A percentile compares a stretch with the other conserved stretches of the same genome.
These are phyloP conservation scores for Clepsis dumicolana DNA, from an alignment of 2,888 invertebrate genomes.

Conservation along the genomic window DNA sequence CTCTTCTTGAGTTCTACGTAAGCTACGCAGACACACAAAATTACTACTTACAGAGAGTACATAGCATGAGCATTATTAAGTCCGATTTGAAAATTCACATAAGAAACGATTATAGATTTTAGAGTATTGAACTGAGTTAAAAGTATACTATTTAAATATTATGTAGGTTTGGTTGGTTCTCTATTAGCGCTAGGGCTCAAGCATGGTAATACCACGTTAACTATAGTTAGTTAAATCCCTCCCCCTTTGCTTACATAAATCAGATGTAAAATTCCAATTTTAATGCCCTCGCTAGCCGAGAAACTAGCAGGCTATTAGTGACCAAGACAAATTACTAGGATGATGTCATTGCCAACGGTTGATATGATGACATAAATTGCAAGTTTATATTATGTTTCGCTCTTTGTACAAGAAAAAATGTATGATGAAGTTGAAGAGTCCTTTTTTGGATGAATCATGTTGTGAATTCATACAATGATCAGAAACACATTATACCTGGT, in stretches of 20 bases:
- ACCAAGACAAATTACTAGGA: constrained; percentile 18
- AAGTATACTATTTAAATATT: too few relatives aligned
- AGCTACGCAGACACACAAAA: neutral
- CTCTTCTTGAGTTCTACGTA: neutral
- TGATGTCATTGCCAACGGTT: constrained; percentile 33
- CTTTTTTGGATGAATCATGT: neutral
- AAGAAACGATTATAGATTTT: too few relatives aligned
- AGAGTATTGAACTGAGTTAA: too few relatives aligned
- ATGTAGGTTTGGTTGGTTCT: too few relatives aligned
- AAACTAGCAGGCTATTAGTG: neutral
- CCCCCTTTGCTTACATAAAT: neutral
- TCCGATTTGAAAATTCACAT: too few relatives aligned
- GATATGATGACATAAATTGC: constrained; percentile 29
- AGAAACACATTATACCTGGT: neutral
- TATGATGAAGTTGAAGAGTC: neutral
- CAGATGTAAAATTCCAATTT: neutral
- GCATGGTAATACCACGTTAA: too few relatives aligned
- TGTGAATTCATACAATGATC: neutral
- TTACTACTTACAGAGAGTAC: too few relatives aligned
- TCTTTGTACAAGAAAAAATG: neutral
- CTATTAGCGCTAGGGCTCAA: too few relatives aligned
- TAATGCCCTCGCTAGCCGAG: neutral
- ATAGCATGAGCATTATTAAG: too few relatives aligned
- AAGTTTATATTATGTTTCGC: constrained; percentile 29
- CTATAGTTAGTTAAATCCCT: too few relatives aligned